Evolutionary conservation across 2,797 vertebrate species (phyloP).

Genomic region (Danio kyathit): DNA sequence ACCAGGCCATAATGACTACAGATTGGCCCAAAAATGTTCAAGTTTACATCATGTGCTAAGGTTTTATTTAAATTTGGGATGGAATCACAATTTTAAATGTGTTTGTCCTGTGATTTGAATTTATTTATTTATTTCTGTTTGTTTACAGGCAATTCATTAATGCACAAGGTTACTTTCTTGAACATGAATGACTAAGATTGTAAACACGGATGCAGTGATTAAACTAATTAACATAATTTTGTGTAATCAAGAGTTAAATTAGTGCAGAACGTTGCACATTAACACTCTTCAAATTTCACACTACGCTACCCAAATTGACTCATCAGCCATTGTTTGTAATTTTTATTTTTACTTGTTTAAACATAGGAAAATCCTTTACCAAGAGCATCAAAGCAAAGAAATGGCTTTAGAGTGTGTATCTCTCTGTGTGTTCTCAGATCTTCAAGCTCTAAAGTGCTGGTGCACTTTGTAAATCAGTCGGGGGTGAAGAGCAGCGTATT

Average conservation of each 20-base stretch:
- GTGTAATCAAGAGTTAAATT: background rate
- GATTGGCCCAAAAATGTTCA: too few species aligned
- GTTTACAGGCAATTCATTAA: background rate
- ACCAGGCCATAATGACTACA: too few species aligned
- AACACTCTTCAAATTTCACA: background rate
- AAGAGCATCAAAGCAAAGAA: background rate
- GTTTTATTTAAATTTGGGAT: too few species aligned
- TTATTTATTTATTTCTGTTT: background rate
- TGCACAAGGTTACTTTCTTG: background rate
- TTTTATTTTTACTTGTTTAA: background rate
- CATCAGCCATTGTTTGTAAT: background rate
- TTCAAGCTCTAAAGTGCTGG: conserved; percentile 63
- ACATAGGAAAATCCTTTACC: background rate
- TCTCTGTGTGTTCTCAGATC: conserved; percentile 50
- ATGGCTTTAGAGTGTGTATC: background rate
- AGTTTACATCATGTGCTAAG: too few species aligned
- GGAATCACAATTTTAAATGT: background rate
- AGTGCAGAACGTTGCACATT: background rate
- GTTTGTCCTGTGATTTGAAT: background rate
- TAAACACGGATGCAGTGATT: background rate
- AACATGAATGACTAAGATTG: background rate
- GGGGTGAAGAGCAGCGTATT: conserved; percentile 71
- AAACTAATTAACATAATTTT: background rate
- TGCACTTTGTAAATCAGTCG: conserved; percentile 80
- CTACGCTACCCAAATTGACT: background rate